Percentiles rank a stretch among this genome's conserved stretches.
Evolutionary conservation across 2,113 vertebrate species (phyloP).

Genomic region (Oenanthe oenanthe): DNA sequence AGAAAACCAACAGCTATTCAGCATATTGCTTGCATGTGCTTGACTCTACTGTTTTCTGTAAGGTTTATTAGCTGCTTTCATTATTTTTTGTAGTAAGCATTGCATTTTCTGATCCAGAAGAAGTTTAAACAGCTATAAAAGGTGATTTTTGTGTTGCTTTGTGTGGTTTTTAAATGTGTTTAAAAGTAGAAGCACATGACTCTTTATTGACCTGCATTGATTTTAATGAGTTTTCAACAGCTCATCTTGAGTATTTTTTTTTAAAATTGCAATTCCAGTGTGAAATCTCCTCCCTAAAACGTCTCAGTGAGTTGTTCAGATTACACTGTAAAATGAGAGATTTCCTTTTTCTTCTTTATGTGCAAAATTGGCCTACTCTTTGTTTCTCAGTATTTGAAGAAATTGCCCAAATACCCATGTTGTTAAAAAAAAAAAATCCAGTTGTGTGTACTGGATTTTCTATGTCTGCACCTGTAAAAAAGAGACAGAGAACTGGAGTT

Average conservation of each 20-base stretch:
- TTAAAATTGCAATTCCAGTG: not conserved
- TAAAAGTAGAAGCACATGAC: conserved; percentile 46
- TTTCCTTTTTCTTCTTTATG: not conserved
- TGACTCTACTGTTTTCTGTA: conserved; percentile 52
- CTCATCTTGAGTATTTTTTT: not conserved
- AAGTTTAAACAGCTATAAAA: conserved; percentile 55
- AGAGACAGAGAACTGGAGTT: not conserved
- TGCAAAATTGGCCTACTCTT: not conserved
- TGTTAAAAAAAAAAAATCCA: not conserved
- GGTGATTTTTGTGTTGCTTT: conserved; percentile 22
- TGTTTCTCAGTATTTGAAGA: not conserved
- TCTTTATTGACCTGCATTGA: conserved; percentile 28
- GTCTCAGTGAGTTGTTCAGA: not conserved
- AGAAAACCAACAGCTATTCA: conserved; percentile 64
- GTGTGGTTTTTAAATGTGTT: conserved; percentile 40
- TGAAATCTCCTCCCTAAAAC: not conserved
- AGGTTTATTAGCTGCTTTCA: conserved; percentile 54
- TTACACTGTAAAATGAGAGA: conserved; percentile 7
- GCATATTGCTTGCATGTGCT: conserved; percentile 63
- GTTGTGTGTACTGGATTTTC: not conserved
- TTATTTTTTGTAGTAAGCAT: conserved; percentile 58
- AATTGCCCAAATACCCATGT: not conserved
- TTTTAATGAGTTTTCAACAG: conserved; percentile 60
- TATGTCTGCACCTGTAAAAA: not conserved
- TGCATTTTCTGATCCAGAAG: conserved; percentile 58